Percentiles rank a stretch among this genome's conserved stretches.
Evolutionary conservation across 2,113 vertebrate genomes (phyloP).

Genomic region (Bothrops jararaca): DNA sequence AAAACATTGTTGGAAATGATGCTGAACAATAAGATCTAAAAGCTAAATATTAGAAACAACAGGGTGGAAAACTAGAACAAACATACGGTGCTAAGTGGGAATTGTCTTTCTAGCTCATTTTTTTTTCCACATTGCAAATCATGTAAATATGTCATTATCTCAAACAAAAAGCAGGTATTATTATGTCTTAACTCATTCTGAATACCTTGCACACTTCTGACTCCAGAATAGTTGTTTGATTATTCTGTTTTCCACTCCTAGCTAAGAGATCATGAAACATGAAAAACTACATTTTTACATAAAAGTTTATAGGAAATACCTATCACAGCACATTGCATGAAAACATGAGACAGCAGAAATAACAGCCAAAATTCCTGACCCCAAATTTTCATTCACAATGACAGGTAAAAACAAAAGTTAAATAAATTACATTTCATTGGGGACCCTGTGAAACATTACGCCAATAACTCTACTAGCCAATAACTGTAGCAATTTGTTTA

Average conservation of each 20-base stretch:
- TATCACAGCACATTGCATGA: neutral
- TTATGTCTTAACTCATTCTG: fast-evolving
- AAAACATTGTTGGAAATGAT: neutral
- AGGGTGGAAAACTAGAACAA: neutral
- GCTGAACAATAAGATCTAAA: neutral
- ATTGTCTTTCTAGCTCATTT: neutral
- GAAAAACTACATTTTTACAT: neutral
- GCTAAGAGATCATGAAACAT: neutral
- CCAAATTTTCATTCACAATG: neutral
- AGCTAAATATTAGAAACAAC: neutral
- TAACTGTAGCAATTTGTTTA: neutral
- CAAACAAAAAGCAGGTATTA: neutral
- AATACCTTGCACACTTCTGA: neutral
- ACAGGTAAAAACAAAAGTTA: neutral
- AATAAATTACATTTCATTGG: neutral
- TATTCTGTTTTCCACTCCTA: neutral
- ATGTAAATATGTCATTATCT: constrained; percentile 3
- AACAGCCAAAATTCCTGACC: neutral
- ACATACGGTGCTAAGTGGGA: neutral
- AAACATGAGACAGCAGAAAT: neutral
- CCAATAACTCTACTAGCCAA: neutral
- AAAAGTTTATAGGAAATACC: neutral
- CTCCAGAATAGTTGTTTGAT: neutral
- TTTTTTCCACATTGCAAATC: constrained; percentile 28
- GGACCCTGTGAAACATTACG: neutral